phyloP scores from a whole-genome alignment of 1,140 invertebrate species.

The Onthophagus taurus region DNA sequence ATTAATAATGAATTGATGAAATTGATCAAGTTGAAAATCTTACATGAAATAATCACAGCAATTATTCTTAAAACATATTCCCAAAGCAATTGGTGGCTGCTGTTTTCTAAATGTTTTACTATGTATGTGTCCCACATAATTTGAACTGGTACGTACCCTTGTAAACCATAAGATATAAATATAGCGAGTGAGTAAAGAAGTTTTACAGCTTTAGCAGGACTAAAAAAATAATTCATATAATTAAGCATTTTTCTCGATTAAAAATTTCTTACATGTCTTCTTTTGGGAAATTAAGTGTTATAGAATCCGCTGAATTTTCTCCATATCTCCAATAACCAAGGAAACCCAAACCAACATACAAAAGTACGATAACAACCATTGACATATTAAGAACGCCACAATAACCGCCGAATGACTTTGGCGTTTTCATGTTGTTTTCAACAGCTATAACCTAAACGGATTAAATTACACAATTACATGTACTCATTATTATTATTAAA shows the following conservation, averaged over 20 bases:
- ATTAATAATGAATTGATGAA: not conserved
- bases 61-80: constrained; percentile 57
- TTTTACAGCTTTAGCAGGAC: constrained; percentile 69
- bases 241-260: not conserved
- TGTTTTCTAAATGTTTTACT: constrained; percentile 43
- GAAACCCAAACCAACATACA: constrained; percentile 71
- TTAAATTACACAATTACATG: constrained; percentile 7
- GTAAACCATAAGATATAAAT: constrained; percentile 85
- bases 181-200: constrained; percentile 80
- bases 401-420: constrained; percentile 57
- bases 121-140: constrained; percentile 77
- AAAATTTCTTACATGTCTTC: constrained; percentile 44
- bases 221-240: constrained; percentile 33
- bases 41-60: constrained; percentile 66
- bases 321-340: constrained; percentile 77
- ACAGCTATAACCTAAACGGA: constrained; percentile 62
- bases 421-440: constrained; percentile 78
- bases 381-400: constrained; percentile 70
- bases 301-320: constrained; percentile 49
- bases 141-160: constrained; percentile 87
- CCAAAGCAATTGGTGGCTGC: constrained; percentile 39
- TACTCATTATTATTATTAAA: not conserved
- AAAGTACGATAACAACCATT: constrained; percentile 60
- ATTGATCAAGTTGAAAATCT: constrained; percentile 34
- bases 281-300: constrained; percentile 63